A percentile compares a stretch with the other conserved stretches of the same genome.
These are phyloP conservation scores for Crypturellus undulatus DNA, from an alignment of 2,113 vertebrate species.

Conservation along the genomic window DNA sequence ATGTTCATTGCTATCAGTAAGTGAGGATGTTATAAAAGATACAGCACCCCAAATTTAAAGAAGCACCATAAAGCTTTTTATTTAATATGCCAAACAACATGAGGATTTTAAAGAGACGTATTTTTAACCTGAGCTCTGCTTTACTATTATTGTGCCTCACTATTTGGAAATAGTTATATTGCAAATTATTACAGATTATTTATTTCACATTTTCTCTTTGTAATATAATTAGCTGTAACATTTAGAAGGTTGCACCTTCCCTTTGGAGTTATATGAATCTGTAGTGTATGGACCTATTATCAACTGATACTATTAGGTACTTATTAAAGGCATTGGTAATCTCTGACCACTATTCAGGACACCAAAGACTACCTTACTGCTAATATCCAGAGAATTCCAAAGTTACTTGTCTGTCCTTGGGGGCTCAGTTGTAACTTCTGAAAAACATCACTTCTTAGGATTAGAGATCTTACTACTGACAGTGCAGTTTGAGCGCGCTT, in stretches of 20 bases:
- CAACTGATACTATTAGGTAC: background rate
- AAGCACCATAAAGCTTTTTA: conserved; percentile 10
- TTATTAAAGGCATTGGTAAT: background rate
- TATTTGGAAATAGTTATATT: background rate
- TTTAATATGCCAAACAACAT: background rate
- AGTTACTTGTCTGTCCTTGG: background rate
- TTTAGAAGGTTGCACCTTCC: background rate
- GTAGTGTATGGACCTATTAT: background rate
- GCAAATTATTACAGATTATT: too few species aligned
- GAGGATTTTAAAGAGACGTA: conserved; percentile 23
- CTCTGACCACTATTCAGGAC: background rate
- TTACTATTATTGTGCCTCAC: background rate
- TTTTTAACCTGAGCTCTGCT: conserved; percentile 16
- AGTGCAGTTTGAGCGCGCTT: background rate
- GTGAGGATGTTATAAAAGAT: background rate
- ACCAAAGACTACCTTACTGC: background rate
- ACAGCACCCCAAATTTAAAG: background rate
- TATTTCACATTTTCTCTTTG: background rate
- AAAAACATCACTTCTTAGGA: background rate
- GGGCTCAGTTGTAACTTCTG: background rate
- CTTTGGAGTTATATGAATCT: background rate
- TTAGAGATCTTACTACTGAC: background rate
- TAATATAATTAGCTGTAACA: background rate
- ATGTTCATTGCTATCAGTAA: background rate
- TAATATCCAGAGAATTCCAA: background rate